These are phyloP conservation scores for Gobionotothen gibberifrons DNA, from an alignment of 2,797 vertebrate species.

Conservation along the genomic window DNA sequence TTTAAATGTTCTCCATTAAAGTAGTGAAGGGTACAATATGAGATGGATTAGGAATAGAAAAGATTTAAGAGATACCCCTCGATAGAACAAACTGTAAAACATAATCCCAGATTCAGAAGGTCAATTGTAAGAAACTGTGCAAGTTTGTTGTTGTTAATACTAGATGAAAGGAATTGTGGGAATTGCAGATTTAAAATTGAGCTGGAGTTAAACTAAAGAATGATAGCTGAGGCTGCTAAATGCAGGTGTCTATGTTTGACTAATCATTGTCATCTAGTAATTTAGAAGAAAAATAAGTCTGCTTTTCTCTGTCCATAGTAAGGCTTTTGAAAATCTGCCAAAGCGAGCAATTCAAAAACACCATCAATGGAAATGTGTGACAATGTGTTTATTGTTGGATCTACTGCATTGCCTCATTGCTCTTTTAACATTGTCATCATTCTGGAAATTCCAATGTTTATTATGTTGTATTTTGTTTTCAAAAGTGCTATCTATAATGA, in stretches of 20 bases:
- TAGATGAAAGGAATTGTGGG: background rate
- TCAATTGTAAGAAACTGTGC: background rate
- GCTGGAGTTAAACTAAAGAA: background rate
- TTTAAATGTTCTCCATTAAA: background rate
- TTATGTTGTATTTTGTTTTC: background rate
- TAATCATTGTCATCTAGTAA: background rate
- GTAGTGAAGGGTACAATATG: slow-evolving; percentile 3
- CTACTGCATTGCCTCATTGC: too few species aligned
- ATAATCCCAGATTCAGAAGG: slow-evolving; percentile 21
- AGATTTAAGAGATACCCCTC: slow-evolving; percentile 33
- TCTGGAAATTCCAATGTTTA: background rate
- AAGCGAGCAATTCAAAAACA: background rate
- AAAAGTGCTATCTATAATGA: background rate
- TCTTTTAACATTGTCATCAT: background rate
- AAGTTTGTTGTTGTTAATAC: background rate
- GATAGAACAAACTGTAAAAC: background rate
- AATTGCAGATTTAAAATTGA: background rate
- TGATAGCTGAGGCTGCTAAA: too few species aligned
- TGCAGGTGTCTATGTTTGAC: too few species aligned
- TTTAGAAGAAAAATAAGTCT: background rate
- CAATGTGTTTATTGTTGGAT: too few species aligned
- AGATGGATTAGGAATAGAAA: slow-evolving; percentile 15
- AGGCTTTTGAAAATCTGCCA: too few species aligned
- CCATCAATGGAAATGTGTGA: background rate
- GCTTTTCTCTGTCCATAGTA: too few species aligned